Base-by-base conservation (phyloP, 1,140 invertebrate species). In the Hesperophylax magnus region DNA sequence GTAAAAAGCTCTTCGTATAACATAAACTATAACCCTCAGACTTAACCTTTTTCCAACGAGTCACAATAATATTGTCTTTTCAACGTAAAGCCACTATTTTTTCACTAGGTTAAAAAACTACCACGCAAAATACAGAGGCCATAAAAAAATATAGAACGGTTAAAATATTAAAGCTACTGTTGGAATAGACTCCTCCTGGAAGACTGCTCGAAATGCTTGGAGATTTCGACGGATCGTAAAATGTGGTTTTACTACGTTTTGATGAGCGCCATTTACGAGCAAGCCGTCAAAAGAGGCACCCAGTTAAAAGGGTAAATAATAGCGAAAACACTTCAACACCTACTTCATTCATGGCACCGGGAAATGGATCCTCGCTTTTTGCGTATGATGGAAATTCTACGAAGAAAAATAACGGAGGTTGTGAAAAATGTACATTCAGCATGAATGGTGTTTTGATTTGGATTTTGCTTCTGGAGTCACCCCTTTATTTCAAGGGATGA, bases 141-240 rank as follows among this genome's bases (percentile, higher is more conserved):
- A 18, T 47, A 7, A 24, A 22, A 27, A 52, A 20, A 18, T 20
- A 27, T 72, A 27, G 24, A 53, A 52, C 34, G 15, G 69, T 20
- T 72, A 72, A 72, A 72, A 39, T 72, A 72, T 31, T 67, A 67
- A 67, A 67, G 27, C 63, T n/a, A 31, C 63, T 27, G 63, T 15
- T 34, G n/a, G 67, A 71, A 53, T 71, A 71, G n/a, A 20, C 39
- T 71, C 20, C 14, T 47, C 20, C n/a, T 17, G 39, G 24, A 67
- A 71, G 67, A 47, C 39, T 39, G 61, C 58, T 63, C 39, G 61
- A 65, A 52, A 72, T 79, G 71, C 60, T 80, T 61, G 69, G 74
- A 83, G 79, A 81, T 81, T 83, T 83, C 82, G 76, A 61, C 82
- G 79, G 82, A 65, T 83, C 82, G 79, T 83, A 83, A 83, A 83